Evolutionary conservation across 1,140 invertebrate genomes (phyloP).

Genomic region (Cherax destructor): DNA sequence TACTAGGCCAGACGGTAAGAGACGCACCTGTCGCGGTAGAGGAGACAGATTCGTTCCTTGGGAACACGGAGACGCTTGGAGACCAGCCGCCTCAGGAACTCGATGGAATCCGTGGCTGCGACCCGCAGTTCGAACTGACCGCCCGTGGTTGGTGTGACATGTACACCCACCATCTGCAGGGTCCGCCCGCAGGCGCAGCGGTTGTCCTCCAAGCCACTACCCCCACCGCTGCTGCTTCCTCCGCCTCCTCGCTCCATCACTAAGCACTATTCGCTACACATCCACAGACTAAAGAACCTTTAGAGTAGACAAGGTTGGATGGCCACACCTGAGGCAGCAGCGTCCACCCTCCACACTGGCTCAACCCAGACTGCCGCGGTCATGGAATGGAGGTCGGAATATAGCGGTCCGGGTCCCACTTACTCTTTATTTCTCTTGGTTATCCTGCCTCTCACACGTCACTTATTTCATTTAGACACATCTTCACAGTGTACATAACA

Average conservation of each 20-base stretch:
- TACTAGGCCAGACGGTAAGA: not conserved
- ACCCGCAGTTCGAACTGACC: slow-evolving; percentile 90
- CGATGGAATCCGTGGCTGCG: slow-evolving; percentile 86
- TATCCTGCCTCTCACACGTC: not conserved
- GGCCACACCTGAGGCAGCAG: slow-evolving; percentile 14
- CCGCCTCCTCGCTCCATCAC: slow-evolving; percentile 62
- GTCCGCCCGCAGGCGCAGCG: slow-evolving; percentile 71
- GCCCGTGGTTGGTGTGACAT: slow-evolving; percentile 87
- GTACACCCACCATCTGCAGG: slow-evolving; percentile 71
- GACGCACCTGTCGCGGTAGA: slow-evolving; percentile 90
- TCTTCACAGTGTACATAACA: not conserved
- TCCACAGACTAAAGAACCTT: slow-evolving; percentile 44
- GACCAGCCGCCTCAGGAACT: slow-evolving; percentile 91
- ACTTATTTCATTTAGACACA: not conserved
- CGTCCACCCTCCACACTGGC: slow-evolving; percentile 38
- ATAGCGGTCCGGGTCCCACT: slow-evolving; percentile 1
- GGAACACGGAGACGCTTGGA: slow-evolving; percentile 93
- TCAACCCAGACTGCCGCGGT: slow-evolving; percentile 66
- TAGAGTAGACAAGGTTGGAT: slow-evolving; percentile 21
- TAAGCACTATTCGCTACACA: slow-evolving; percentile 24
- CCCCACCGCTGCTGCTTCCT: slow-evolving; percentile 21
- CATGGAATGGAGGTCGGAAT: slow-evolving; percentile 61
- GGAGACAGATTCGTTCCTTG: slow-evolving; percentile 92
- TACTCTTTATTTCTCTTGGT: slow-evolving; percentile 1
- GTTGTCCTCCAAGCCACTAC: slow-evolving; percentile 43